Evolutionary conservation across 37 sponge, comb jelly and placozoan genomes (phyloP).

Genomic region (Beroe ovata): DNA sequence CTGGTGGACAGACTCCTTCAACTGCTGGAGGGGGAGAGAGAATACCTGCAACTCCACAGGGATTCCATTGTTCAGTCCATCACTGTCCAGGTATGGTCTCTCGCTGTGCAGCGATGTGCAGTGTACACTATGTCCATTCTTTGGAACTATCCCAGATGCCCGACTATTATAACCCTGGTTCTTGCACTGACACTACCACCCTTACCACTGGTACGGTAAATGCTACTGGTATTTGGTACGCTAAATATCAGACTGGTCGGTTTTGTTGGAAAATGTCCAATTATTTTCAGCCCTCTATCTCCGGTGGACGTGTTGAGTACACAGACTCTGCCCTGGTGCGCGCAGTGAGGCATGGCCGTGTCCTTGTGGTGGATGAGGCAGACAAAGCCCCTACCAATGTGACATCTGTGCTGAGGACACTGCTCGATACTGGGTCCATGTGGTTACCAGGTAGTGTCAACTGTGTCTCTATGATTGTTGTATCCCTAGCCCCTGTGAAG

Average conservation of each 20-base stretch:
- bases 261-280: too few species aligned
- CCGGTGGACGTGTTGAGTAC: conserved; percentile 76
- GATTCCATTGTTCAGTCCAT: conserved; percentile 87
- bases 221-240: too few species aligned
- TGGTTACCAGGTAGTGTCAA: conserved; percentile 68
- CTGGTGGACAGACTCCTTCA: conserved; percentile 83
- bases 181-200: too few species aligned
- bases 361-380: conserved; percentile 90
- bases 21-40: conserved; percentile 79
- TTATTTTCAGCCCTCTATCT: conserved; percentile 70
- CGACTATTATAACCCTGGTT: too few species aligned
- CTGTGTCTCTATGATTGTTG: not conserved
- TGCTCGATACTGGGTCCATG: conserved; percentile 80
- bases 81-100: conserved; percentile 75
- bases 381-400: conserved; percentile 95
- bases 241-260: too few species aligned
- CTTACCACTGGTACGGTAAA: too few species aligned
- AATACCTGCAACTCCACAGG: conserved; percentile 90
- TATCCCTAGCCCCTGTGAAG: too few species aligned
- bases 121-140: too few species aligned
- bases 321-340: conserved; percentile 87
- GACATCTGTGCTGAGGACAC: conserved; percentile 81
- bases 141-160: too few species aligned
- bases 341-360: conserved; percentile 77
- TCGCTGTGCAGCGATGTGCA: too few species aligned